These are phyloP conservation scores for Mustela nigripes DNA, from an alignment of 2,113 vertebrate species.

Conservation along the genomic window DNA sequence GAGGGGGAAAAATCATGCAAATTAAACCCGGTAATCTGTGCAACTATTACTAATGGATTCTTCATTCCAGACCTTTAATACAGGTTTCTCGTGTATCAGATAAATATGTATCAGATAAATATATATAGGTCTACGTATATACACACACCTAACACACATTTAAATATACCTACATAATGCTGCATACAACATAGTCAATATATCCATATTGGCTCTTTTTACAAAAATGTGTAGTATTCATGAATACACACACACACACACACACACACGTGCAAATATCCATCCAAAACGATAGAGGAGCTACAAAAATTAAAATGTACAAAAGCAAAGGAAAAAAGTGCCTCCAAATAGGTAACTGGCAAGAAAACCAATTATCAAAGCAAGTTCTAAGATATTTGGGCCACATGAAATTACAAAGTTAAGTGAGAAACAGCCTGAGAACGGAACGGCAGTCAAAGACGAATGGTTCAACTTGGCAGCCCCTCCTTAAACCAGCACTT, in stretches of 20 bases:
- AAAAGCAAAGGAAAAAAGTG: background rate
- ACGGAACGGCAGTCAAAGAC: background rate
- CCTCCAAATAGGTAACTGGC: background rate
- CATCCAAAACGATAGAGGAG: background rate
- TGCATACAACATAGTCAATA: background rate
- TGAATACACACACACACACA: too few species aligned
- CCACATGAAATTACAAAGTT: background rate
- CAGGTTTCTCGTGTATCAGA: background rate
- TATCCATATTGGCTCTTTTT: background rate
- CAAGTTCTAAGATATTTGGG: background rate
- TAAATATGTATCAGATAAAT: background rate
- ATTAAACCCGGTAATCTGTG: background rate
- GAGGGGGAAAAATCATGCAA: background rate
- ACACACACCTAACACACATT: background rate
- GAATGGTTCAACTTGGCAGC: background rate
- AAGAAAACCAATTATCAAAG: background rate
- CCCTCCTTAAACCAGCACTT: background rate
- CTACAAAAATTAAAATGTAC: background rate
- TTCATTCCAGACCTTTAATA: background rate
- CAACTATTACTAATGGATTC: background rate
- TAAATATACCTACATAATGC: background rate
- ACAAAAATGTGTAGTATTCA: background rate
- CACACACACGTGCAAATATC: background rate
- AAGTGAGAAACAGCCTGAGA: background rate
- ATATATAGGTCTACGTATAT: background rate